Evolutionary conservation across 2,113 vertebrate genomes (phyloP).

Genomic region (Fregetta grallaria): DNA sequence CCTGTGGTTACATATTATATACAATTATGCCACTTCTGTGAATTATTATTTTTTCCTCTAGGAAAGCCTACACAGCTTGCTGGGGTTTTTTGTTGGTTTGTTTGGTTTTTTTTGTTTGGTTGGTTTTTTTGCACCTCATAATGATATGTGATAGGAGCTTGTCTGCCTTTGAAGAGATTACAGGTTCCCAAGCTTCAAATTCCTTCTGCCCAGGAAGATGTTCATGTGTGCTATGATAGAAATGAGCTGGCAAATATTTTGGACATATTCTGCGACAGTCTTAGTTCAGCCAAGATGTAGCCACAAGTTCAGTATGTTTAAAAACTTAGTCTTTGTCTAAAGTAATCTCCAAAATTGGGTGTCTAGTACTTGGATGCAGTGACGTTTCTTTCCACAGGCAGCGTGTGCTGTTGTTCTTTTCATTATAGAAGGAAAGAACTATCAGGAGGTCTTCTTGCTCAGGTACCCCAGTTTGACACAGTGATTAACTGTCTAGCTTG

Average conservation of each 20-base stretch:
- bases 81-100: not conserved
- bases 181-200: not conserved
- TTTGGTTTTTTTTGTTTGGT: not conserved
- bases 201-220: not conserved
- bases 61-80: not conserved
- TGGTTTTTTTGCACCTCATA: not conserved
- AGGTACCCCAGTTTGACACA: not conserved
- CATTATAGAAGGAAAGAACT: not conserved
- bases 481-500: not conserved
- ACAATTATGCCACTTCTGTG: slow-evolving; percentile 30
- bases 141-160: not conserved
- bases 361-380: not conserved
- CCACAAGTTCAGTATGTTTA: not conserved
- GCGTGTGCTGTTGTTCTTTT: rapidly evolving
- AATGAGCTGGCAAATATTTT: not conserved
- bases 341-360: not conserved
- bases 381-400: not conserved
- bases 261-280: not conserved
- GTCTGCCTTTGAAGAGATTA: not conserved
- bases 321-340: not conserved
- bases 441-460: not conserved
- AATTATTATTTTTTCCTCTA: not conserved
- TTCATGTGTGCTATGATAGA: not conserved
- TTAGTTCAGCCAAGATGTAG: not conserved
- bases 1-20: slow-evolving; percentile 41